These are phyloP conservation scores for Labrus mixtus DNA, from an alignment of 2,113 vertebrate species.

Conservation along the genomic window DNA sequence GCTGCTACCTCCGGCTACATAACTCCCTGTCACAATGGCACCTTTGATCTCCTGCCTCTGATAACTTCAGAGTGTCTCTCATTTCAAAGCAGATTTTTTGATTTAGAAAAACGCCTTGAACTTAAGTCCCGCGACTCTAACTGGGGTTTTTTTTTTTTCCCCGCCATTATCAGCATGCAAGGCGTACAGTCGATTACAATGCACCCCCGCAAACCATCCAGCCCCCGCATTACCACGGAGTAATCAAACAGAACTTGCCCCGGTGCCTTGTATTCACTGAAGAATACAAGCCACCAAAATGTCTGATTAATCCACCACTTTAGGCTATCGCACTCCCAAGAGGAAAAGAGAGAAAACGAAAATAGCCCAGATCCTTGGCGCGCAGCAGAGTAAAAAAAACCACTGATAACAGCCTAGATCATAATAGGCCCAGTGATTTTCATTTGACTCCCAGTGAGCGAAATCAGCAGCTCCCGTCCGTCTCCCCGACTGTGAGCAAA, in stretches of 20 bases:
- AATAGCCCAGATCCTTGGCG: constrained; percentile 22
- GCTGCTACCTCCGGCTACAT: constrained; percentile 38
- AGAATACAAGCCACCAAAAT: constrained; percentile 62
- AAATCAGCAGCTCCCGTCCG: constrained; percentile 64
- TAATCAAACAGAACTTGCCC: constrained; percentile 73
- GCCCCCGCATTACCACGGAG: constrained; percentile 51
- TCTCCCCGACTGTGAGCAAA: constrained; percentile 60
- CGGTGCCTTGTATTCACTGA: constrained; percentile 57
- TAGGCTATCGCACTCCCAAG: constrained; percentile 64
- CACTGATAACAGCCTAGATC: constrained; percentile 56
- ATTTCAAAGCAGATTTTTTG: constrained; percentile 39
- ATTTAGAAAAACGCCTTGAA: constrained; percentile 39
- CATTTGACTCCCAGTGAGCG: constrained; percentile 74
- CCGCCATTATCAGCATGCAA: constrained; percentile 38
- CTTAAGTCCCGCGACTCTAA: constrained; percentile 46
- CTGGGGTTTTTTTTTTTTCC: no score
- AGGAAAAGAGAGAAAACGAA: constrained; percentile 21
- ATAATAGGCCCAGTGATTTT: constrained; percentile 70
- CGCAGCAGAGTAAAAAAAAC: constrained; percentile 52
- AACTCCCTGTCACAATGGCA: constrained; percentile 29
- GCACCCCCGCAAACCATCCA: constrained; percentile 41
- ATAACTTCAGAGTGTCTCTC: constrained; percentile 10
- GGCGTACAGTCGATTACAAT: constrained; percentile 51
- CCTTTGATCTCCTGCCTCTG: constrained; percentile 24
- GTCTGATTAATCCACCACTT: constrained; percentile 73